These are phyloP conservation scores for Syngnathus typhle DNA, from an alignment of 2,113 vertebrate genomes.

Conservation along the genomic window DNA sequence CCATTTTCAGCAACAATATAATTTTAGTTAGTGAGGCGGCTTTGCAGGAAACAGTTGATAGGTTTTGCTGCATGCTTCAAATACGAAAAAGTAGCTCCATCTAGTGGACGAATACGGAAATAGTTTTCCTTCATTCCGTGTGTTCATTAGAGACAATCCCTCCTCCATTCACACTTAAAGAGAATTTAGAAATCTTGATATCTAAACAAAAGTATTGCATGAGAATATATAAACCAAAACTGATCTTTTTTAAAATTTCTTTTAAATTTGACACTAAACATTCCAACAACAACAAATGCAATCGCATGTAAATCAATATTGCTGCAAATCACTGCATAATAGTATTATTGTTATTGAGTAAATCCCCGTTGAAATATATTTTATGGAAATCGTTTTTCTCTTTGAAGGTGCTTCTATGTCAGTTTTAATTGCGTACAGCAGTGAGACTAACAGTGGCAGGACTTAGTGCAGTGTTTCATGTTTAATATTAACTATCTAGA, in stretches of 20 bases:
- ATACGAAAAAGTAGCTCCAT: too few relatives aligned
- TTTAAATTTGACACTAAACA: too few relatives aligned
- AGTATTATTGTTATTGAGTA: neutral
- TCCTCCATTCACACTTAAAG: neutral
- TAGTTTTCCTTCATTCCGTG: too few relatives aligned
- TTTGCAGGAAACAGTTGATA: too few relatives aligned
- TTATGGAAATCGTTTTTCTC: neutral
- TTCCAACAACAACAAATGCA: too few relatives aligned
- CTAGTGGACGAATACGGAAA: too few relatives aligned
- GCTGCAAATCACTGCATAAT: neutral
- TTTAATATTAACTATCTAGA: conserved; percentile 1
- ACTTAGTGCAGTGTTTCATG: neutral
- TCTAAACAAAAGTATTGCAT: neutral
- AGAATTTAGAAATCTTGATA: neutral
- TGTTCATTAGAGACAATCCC: neutral
- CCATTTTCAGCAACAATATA: neutral
- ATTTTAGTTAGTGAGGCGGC: too few relatives aligned
- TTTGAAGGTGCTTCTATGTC: neutral
- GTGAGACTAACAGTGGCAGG: neutral
- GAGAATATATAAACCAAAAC: too few relatives aligned
- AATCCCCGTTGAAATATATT: neutral
- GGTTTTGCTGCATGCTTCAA: neutral
- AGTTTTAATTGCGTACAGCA: neutral
- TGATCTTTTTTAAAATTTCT: too few relatives aligned
- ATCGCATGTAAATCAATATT: neutral